These are phyloP conservation scores for Drosophila busckii DNA, from an alignment of 1,140 invertebrate genomes.

Conservation along the genomic window DNA sequence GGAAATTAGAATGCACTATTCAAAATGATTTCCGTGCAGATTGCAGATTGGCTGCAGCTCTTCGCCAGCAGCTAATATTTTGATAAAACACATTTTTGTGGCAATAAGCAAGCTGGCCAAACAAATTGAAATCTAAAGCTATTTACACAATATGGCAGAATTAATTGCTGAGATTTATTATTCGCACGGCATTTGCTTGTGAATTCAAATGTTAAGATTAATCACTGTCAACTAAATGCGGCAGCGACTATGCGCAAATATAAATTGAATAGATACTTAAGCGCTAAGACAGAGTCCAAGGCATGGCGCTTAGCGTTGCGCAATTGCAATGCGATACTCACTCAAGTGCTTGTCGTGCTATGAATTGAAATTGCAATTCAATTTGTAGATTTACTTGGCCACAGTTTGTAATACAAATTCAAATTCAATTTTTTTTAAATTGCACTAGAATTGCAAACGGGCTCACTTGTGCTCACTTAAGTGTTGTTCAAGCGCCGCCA, in stretches of 20 bases:
- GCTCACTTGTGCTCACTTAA: too few species aligned
- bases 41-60: not conserved
- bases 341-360: constrained; percentile 45
- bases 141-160: constrained; percentile 23
- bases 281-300: constrained; percentile 40
- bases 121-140: constrained; percentile 3
- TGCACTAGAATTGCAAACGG: constrained; percentile 19
- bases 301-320: constrained; percentile 63
- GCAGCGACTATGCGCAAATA: constrained; percentile 36
- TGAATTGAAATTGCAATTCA: constrained; percentile 59
- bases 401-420: constrained; percentile 11
- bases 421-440: constrained; percentile 36
- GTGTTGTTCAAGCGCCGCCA: constrained; percentile 50
- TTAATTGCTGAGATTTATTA: constrained; percentile 33
- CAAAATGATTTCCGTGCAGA: constrained; percentile 8
- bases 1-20: constrained; percentile 12
- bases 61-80: not conserved
- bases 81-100: too few species aligned
- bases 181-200: constrained; percentile 36
- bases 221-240: constrained; percentile 69
- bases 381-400: constrained; percentile 19
- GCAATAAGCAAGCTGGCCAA: constrained; percentile 11
- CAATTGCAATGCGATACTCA: constrained; percentile 54
- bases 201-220: constrained; percentile 65
- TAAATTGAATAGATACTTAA: constrained; percentile 62